A percentile compares a stretch with the other conserved stretches of the same genome.
These are phyloP conservation scores for Bradypus variegatus DNA, from an alignment of 2,797 vertebrate species.

Conservation along the genomic window DNA sequence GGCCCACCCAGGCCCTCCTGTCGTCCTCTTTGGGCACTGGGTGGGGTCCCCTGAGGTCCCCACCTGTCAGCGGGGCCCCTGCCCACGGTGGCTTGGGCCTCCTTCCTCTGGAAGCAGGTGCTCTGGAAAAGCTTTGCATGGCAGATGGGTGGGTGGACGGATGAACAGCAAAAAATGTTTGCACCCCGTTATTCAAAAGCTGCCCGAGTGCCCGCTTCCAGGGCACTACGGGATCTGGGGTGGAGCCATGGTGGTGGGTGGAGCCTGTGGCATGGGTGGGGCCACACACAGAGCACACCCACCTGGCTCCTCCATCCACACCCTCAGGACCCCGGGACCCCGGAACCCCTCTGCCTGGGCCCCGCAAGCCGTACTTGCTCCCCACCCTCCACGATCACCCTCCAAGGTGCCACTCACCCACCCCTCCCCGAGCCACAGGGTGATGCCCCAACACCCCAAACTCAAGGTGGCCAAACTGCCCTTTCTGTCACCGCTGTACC, in stretches of 20 bases:
- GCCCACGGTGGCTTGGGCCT: background rate
- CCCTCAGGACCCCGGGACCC: background rate
- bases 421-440: background rate
- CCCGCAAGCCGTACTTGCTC: background rate
- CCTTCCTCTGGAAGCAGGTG: conserved; percentile 18
- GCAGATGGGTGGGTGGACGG: conserved; percentile 49
- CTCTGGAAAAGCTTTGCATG: background rate
- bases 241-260: no score
- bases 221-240: background rate
- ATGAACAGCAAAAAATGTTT: conserved; percentile 21
- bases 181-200: background rate
- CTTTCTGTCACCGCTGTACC: background rate
- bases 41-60: background rate
- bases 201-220: background rate
- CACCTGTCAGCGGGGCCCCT: background rate
- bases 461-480: background rate
- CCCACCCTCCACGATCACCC: background rate
- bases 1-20: no score
- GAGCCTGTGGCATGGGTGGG: no score
- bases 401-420: background rate
- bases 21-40: no score
- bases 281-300: background rate
- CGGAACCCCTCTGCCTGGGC: background rate
- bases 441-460: background rate
- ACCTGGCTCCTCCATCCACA: no score